A percentile compares a stretch with the other conserved stretches of the same genome.
phyloP scores from a whole-genome alignment of 2,888 invertebrate species.

The Xestia sexstrigata region DNA sequence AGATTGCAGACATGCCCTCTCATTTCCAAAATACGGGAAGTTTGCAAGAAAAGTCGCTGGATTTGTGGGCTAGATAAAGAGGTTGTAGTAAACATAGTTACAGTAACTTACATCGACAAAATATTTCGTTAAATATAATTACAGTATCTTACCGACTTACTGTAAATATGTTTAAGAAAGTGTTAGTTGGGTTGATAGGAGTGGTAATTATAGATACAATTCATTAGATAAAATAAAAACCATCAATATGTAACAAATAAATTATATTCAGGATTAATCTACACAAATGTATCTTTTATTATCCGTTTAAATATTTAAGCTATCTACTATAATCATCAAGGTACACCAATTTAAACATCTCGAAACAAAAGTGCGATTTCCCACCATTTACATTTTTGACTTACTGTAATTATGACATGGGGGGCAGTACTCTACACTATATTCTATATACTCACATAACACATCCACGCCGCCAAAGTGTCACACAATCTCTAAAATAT shows the following conservation, averaged over 20 bases:
- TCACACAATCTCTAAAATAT: too few relatives aligned
- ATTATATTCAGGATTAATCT: slow-evolving; percentile 2
- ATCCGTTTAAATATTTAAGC: slow-evolving; percentile 3
- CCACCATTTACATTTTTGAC: slow-evolving; percentile 3
- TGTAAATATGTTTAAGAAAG: slow-evolving; percentile 1
- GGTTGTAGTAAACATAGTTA: background rate
- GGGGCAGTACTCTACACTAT: too few relatives aligned
- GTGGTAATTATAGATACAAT: slow-evolving; percentile 2
- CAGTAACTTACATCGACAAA: too few relatives aligned
- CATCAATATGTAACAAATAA: slow-evolving; percentile 2
- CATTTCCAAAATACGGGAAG: slow-evolving; percentile 4
- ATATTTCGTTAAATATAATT: too few relatives aligned
- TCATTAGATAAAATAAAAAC: background rate
- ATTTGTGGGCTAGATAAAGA: slow-evolving; percentile 4
- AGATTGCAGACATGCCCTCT: slow-evolving; percentile 11
- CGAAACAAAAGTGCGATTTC: slow-evolving; percentile 3
- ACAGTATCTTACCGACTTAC: background rate
- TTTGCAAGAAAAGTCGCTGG: slow-evolving; percentile 6
- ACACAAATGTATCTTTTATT: slow-evolving; percentile 1
- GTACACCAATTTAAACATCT: slow-evolving; percentile 1
- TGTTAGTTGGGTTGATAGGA: slow-evolving; percentile 3
- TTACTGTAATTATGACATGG: slow-evolving; percentile 2
- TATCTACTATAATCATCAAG: slow-evolving; percentile 1
- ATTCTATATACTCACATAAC: too few relatives aligned
- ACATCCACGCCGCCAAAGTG: too few relatives aligned